A percentile compares a stretch with the other conserved stretches of the same genome.
Evolutionary conservation across 1,140 invertebrate species (phyloP).

Genomic region (Drosophila novamexicana): DNA sequence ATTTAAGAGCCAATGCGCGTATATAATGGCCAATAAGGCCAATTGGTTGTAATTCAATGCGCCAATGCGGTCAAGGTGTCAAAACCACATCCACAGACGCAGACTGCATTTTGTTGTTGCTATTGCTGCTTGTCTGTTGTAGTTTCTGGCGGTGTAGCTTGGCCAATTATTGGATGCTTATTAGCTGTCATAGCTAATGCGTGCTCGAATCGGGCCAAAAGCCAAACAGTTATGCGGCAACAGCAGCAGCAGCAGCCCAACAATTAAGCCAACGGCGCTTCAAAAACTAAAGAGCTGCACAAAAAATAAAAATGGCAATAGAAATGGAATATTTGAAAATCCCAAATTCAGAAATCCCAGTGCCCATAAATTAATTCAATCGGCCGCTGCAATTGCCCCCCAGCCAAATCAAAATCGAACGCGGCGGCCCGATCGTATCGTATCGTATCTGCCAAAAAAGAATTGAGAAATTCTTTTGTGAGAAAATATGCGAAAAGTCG

Average conservation of each 20-base stretch:
- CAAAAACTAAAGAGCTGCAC: neutral
- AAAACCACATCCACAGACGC: conserved; percentile 14
- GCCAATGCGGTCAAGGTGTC: conserved; percentile 77
- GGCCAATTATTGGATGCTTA: conserved; percentile 53
- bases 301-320: neutral
- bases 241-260: conserved; percentile 16
- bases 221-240: conserved; percentile 50
- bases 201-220: conserved; percentile 46
- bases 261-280: conserved; percentile 69
- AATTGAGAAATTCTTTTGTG: conserved; percentile 74
- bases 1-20: conserved; percentile 49
- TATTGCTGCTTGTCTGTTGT: conserved; percentile 37
- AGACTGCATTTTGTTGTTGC: conserved; percentile 2
- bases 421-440: conserved; percentile 26
- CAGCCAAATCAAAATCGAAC: conserved; percentile 46
- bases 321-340: conserved; percentile 25
- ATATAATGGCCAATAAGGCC: conserved; percentile 71
- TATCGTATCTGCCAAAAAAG: conserved; percentile 7
- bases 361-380: conserved; percentile 75
- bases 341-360: conserved; percentile 11
- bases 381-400: conserved; percentile 67
- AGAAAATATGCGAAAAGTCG: conserved; percentile 74
- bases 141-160: conserved; percentile 26
- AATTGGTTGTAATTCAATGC: conserved; percentile 50
- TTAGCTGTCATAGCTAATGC: conserved; percentile 51